Conservation (phyloP, 2,797 vertebrate species). For the Nyctalus aviator region DNA sequence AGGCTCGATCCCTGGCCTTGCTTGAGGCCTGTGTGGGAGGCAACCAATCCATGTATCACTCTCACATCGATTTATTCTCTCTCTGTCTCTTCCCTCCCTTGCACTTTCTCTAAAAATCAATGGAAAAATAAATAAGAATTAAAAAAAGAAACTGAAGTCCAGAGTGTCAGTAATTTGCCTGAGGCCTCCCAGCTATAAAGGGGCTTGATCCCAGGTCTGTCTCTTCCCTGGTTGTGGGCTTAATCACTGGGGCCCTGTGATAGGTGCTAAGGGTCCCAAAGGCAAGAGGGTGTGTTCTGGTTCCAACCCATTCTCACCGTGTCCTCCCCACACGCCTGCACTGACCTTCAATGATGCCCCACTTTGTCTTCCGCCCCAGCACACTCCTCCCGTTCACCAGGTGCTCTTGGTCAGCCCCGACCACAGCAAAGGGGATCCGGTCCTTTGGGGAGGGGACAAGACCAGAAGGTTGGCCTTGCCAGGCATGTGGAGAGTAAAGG, state of each 20-base stretch:
- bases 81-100: too few species aligned
- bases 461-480: not conserved
- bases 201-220: not conserved
- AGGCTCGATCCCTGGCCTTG: too few species aligned
- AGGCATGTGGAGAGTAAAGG: not conserved
- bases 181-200: not conserved
- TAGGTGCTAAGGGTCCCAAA: not conserved
- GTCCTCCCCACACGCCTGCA: not conserved
- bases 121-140: too few species aligned
- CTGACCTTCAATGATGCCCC: constrained; percentile 98
- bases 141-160: not conserved
- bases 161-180: not conserved
- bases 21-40: too few species aligned
- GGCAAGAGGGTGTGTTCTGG: not conserved
- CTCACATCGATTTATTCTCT: too few species aligned
- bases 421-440: constrained; percentile 96
- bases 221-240: not conserved
- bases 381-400: constrained; percentile 95
- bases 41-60: too few species aligned
- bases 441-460: constrained; percentile 86
- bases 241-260: not conserved
- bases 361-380: constrained; percentile 97
- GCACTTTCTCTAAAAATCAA: too few species aligned
- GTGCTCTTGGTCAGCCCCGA: constrained; percentile 96
- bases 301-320: not conserved